Percentiles rank a stretch among this genome's conserved stretches.
Conservation (phyloP, 2,888 invertebrate genomes). For the Chymomyza amoena region DNA sequence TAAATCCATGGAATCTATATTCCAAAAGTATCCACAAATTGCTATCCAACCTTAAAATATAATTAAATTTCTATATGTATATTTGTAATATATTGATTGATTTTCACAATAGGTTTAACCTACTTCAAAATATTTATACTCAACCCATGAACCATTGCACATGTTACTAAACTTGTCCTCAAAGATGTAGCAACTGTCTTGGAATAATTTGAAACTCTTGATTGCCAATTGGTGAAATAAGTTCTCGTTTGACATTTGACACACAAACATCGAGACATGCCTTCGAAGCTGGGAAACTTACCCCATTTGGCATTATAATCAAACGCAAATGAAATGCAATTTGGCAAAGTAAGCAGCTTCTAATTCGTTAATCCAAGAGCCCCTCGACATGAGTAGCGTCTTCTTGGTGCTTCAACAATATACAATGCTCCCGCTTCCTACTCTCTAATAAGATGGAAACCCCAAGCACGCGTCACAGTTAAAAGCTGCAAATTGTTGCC, state of each 20-base stretch:
- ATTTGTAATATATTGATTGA: too few species aligned
- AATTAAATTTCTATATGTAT: too few species aligned
- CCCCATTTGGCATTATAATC: not conserved
- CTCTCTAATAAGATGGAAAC: slow-evolving; percentile 44
- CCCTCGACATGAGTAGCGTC: not conserved
- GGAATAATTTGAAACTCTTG: not conserved
- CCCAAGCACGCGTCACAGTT: slow-evolving; percentile 40
- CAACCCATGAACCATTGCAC: too few species aligned
- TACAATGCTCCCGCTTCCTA: slow-evolving; percentile 25
- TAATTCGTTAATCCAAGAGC: not conserved
- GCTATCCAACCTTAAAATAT: too few species aligned
- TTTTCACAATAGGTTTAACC: too few species aligned
- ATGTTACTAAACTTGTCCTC: not conserved
- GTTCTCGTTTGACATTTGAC: not conserved
- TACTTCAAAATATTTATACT: too few species aligned
- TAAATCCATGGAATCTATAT: too few species aligned
- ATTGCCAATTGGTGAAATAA: not conserved
- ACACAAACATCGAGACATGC: not conserved
- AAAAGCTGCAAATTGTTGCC: slow-evolving; percentile 32
- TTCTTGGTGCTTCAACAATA: not conserved
- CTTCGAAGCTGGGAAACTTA: not conserved
- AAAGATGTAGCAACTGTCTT: not conserved
- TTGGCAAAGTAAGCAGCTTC: not conserved
- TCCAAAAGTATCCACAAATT: too few species aligned
- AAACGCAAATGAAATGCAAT: not conserved